Evolutionary conservation across 2,888 invertebrate species (phyloP).

Genomic region (Thymelicus sylvestris): DNA sequence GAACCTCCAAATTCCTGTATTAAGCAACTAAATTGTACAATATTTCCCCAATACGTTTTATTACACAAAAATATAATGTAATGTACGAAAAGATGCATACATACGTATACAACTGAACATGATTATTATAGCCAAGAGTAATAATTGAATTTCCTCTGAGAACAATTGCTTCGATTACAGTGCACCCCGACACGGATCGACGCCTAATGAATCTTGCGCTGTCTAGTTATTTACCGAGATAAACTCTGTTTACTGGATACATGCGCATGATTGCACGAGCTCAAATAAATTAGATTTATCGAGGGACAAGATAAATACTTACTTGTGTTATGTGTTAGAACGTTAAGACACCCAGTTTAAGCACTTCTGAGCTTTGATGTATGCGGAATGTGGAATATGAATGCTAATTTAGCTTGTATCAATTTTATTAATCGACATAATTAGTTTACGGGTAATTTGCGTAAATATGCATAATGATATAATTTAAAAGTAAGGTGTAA

Average conservation of each 20-base stretch:
- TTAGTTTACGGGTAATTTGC: neutral
- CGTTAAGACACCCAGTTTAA: slow-evolving; percentile 28
- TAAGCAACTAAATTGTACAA: too few relatives aligned
- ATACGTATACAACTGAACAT: neutral
- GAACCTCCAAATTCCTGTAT: too few relatives aligned
- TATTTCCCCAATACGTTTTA: too few relatives aligned
- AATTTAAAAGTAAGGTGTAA: neutral
- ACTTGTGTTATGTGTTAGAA: slow-evolving; percentile 34
- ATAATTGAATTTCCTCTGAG: slow-evolving; percentile 81
- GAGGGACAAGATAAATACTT: slow-evolving; percentile 47
- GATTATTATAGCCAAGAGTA: slow-evolving; percentile 43
- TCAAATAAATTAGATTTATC: slow-evolving; percentile 80
- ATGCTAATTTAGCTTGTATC: slow-evolving; percentile 15
- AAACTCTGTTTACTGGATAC: slow-evolving; percentile 80
- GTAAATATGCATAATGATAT: neutral
- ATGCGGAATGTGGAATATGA: slow-evolving; percentile 12
- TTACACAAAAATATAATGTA: too few relatives aligned
- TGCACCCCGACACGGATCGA: slow-evolving; percentile 77
- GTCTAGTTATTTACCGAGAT: slow-evolving; percentile 82
- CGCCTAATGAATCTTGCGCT: slow-evolving; percentile 83
- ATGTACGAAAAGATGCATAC: too few relatives aligned
- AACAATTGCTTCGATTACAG: slow-evolving; percentile 84
- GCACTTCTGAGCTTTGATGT: slow-evolving; percentile 19
- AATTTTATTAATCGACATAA: neutral
- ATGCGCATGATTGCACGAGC: slow-evolving; percentile 82